Base-by-base conservation (phyloP, 2,888 invertebrate genomes). In the Lissocephala sabroskyi region DNA sequence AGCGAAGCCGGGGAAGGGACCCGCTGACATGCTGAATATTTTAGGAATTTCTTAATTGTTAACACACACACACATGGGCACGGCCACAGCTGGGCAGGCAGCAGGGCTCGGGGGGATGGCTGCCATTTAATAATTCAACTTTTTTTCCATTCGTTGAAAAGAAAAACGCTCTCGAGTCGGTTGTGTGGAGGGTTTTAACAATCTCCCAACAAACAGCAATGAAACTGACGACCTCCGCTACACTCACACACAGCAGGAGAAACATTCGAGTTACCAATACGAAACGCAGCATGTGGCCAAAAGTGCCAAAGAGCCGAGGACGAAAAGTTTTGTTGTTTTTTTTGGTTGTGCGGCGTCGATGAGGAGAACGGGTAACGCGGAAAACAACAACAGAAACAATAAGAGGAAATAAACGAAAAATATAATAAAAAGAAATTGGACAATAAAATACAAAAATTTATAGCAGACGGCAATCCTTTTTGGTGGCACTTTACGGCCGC, bases 351-450 rank as follows among this genome's bases (percentile, higher is more conserved):
- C n/a, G 3, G 7, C 9, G n/a, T 5, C 26, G 35, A 49, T 44
- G 45, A 59, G 11, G 14, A 35, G 26, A 18, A 17, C 3, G 17
- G 30, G 29, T n/a, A 40, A 26, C 11, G 11, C n/a, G 17, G 26
- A 32, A 11, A 26, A 18, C 26, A 35, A 32, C 66, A 61, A 59
- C 59, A 63, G 61, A 61, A 9, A 39, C 55, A 60, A 47, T 59
- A 65, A 65, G 54, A 55, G 64, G n/a, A 65, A 65, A 70, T 53
- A 55, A 55, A 52, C 58, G 54, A 63, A 59, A 68, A 64, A 71
- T 66, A 73, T 76, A 73, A 76, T 73, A 73, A 76, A 73, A 76
- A 76, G 65, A 73, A 73, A 73, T 73, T 73, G 74, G 70, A 73
- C 73, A 76, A 76, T 73, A 73, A 73, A 73, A 76, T 73, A 76